These are phyloP conservation scores for Porites divaricata DNA, from an alignment of 92 coral and sea anemone genomes.

Conservation along the genomic window DNA sequence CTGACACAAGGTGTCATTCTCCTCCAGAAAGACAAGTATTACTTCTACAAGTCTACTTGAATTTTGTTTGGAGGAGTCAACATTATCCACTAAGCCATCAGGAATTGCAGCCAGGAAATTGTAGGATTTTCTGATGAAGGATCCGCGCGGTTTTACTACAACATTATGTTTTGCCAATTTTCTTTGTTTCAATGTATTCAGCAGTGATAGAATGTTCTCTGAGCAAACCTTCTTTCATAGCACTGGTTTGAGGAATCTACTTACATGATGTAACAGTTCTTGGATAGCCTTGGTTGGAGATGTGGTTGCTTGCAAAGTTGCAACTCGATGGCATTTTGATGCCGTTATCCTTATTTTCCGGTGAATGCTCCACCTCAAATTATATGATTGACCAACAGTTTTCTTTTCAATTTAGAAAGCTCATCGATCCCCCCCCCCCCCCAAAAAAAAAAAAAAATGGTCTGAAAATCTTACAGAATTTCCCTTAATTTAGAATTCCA, in stretches of 20 bases:
- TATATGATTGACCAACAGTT: constrained; percentile 52
- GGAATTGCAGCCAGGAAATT: constrained; percentile 64
- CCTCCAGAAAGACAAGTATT: constrained; percentile 25
- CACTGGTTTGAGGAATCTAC: constrained; percentile 31
- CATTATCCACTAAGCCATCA: constrained; percentile 56
- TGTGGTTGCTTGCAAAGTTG: constrained; percentile 43
- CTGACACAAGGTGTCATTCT: constrained; percentile 33
- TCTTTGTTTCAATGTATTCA: constrained; percentile 33
- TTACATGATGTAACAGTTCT: constrained; percentile 48
- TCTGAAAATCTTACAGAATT: no score
- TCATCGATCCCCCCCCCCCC: no score
- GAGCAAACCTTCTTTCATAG: constrained; percentile 49
- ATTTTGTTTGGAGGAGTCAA: constrained; percentile 21
- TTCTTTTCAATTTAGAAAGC: constrained; percentile 30
- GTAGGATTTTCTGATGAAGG: constrained; percentile 54
- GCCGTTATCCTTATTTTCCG: constrained; percentile 67
- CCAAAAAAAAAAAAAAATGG: no score
- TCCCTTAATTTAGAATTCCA: no score
- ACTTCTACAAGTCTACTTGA: constrained; percentile 37
- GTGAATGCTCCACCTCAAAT: constrained; percentile 37
- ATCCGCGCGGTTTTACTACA: constrained; percentile 50
- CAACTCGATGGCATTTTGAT: constrained; percentile 56
- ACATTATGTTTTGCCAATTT: constrained; percentile 10
- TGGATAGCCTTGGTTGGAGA: constrained; percentile 64
- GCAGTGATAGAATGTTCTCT: constrained; percentile 18